A percentile compares a stretch with the other conserved stretches of the same genome.
Evolutionary conservation across 2,888 invertebrate genomes (phyloP).

Genomic region (Capitulum mitella): DNA sequence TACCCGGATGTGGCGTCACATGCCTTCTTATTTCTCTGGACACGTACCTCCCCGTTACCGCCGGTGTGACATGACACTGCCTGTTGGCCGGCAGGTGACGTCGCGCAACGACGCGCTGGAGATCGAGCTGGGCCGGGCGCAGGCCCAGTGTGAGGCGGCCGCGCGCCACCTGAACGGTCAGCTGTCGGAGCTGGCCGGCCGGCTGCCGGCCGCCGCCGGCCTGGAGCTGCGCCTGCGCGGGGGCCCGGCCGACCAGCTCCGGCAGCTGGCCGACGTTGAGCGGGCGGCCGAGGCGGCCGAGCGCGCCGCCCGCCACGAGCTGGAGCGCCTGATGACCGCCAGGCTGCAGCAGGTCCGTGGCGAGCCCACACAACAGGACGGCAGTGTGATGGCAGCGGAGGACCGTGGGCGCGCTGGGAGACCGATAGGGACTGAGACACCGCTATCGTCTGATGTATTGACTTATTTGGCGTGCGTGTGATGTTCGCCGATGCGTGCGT

Average conservation of each 20-base stretch:
- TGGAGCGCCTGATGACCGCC: not conserved
- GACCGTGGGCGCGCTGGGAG: no score
- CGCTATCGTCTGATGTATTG: no score
- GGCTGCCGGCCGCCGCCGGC: not conserved
- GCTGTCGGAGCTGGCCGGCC: not conserved
- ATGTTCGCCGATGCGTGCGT: no score
- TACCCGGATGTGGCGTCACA: no score
- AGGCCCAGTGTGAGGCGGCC: not conserved
- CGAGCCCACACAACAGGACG: no score
- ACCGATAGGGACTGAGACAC: no score
- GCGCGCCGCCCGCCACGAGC: not conserved
- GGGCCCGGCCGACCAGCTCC: not conserved
- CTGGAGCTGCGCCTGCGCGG: slow-evolving; percentile 3
- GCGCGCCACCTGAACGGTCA: not conserved
- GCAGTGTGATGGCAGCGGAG: no score
- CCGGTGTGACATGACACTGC: no score
- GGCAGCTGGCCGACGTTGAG: not conserved
- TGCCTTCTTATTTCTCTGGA: no score
- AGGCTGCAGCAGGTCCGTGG: not conserved
- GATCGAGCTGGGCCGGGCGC: not conserved
- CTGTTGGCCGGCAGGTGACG: not conserved
- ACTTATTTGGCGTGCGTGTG: no score
- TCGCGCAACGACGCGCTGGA: not conserved
- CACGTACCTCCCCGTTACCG: no score
- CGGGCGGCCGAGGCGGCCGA: not conserved